A percentile compares a stretch with the other conserved stretches of the same genome.
These are phyloP conservation scores for Egretta garzetta DNA, from an alignment of 2,113 vertebrate species.

Conservation along the genomic window DNA sequence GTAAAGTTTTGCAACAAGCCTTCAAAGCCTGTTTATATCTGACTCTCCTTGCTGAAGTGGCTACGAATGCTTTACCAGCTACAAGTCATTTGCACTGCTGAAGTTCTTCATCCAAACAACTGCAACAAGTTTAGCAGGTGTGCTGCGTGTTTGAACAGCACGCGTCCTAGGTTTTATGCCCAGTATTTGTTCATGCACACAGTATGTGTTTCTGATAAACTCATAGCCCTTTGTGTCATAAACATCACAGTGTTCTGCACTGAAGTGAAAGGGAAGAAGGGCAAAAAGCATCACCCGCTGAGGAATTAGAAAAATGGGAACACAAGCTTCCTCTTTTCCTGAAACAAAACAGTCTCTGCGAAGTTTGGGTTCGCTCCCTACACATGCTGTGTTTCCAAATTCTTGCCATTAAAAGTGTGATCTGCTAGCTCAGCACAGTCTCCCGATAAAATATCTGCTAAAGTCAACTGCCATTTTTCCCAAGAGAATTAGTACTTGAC, in stretches of 20 bases:
- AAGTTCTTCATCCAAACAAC: not conserved
- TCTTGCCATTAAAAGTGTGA: not conserved
- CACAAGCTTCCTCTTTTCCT: not conserved
- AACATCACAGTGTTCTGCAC: not conserved
- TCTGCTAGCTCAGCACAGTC: not conserved
- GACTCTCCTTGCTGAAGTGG: not conserved
- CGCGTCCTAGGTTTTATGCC: not conserved
- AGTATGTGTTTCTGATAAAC: not conserved
- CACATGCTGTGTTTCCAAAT: not conserved
- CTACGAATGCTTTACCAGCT: not conserved
- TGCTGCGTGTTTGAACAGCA: not conserved
- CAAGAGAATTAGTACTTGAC: not conserved
- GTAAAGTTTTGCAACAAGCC: not conserved
- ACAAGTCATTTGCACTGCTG: not conserved
- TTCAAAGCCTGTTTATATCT: not conserved
- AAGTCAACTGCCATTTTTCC: not conserved
- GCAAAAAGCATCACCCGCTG: not conserved
- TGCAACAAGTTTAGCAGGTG: not conserved
- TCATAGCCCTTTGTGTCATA: not conserved
- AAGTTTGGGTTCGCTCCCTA: not conserved
- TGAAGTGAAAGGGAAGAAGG: not conserved
- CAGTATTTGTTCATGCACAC: not conserved
- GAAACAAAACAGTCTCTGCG: not conserved
- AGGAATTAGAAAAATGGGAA: not conserved
- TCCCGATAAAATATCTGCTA: not conserved